These are phyloP conservation scores for Synanthedon myopaeformis DNA, from an alignment of 2,888 invertebrate species.

Conservation along the genomic window DNA sequence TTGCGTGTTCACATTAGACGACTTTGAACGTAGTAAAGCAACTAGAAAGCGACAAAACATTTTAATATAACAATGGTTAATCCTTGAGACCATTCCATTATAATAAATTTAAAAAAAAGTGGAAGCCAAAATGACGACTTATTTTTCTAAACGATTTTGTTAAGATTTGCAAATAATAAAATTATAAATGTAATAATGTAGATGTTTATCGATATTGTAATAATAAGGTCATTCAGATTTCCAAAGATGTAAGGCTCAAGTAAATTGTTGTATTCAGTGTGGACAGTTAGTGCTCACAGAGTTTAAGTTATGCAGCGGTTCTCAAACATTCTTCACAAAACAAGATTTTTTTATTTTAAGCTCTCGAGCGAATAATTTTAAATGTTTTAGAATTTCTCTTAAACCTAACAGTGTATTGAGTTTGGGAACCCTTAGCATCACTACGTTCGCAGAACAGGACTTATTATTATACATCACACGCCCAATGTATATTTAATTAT, in stretches of 20 bases:
- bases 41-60: slow-evolving; percentile 27
- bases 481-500: not conserved
- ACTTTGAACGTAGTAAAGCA: slow-evolving; percentile 19
- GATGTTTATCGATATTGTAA: slow-evolving; percentile 59
- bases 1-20: slow-evolving; percentile 23
- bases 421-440: no score
- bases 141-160: slow-evolving; percentile 69
- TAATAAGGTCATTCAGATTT: slow-evolving; percentile 56
- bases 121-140: slow-evolving; percentile 68
- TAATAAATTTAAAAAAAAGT: slow-evolving; percentile 35
- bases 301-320: no score
- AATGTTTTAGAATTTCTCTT: no score
- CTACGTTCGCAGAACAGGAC: no score
- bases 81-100: slow-evolving; percentile 65
- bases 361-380: no score
- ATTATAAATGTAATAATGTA: slow-evolving; percentile 50
- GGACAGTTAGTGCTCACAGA: not conserved
- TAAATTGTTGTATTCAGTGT: slow-evolving; percentile 44
- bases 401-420: no score
- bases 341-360: no score
- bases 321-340: no score
- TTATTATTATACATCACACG: slow-evolving; percentile 1
- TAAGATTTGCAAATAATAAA: slow-evolving; percentile 54
- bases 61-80: slow-evolving; percentile 39
- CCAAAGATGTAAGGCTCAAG: slow-evolving; percentile 67